These are phyloP conservation scores for Xiphorhynchus erythropygius DNA, from an alignment of 2,797 vertebrate genomes.

Conservation along the genomic window DNA sequence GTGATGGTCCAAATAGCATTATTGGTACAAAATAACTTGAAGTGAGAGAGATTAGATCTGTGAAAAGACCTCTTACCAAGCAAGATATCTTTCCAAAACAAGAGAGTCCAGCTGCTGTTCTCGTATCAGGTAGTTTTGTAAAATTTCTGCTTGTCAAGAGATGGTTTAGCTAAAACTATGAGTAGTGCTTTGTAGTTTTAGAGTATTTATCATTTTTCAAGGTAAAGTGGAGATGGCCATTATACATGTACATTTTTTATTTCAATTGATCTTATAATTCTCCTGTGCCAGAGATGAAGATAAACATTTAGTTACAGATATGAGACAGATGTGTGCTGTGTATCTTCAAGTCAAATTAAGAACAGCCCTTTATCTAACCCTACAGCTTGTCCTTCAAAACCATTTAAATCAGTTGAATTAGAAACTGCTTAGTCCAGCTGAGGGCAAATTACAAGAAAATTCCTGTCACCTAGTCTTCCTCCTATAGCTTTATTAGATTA, in stretches of 20 bases:
- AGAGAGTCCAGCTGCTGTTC: neutral
- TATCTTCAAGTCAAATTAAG: slow-evolving; percentile 32
- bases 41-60: neutral
- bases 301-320: slow-evolving; percentile 2
- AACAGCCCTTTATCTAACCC: neutral
- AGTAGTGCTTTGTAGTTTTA: neutral
- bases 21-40: neutral
- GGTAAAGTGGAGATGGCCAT: neutral
- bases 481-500: neutral
- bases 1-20: neutral
- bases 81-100: neutral
- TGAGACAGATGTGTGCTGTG: slow-evolving; percentile 6
- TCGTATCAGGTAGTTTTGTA: neutral
- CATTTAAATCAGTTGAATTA: slow-evolving; percentile 24
- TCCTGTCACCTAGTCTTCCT: neutral
- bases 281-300: neutral
- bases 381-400: slow-evolving; percentile 11
- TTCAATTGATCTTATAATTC: neutral
- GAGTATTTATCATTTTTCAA: neutral
- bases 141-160: neutral
- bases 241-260: neutral
- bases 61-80: neutral
- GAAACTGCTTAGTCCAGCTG: slow-evolving; percentile 33
- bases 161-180: neutral
- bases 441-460: neutral